Evolutionary conservation across 2,113 vertebrate genomes (phyloP), one percentile per base, ranked within the genome.

Genomic region (Caracal caracal): DNA sequence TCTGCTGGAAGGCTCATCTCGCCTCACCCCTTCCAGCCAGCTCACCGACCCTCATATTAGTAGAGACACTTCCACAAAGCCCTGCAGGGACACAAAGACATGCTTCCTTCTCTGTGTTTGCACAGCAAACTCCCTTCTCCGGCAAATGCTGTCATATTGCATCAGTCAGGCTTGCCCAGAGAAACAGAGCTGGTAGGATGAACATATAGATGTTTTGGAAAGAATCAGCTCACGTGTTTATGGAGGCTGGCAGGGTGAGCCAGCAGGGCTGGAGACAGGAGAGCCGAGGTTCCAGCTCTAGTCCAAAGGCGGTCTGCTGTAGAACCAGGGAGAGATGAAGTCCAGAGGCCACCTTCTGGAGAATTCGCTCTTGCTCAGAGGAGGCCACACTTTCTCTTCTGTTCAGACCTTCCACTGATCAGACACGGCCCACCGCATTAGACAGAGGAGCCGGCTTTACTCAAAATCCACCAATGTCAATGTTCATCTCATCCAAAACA

Each of bases 251-350:
- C 35, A 85, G 20, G 12, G 9, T 51, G 43, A 35, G n/a, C 13
- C 6, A 2, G 49, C 2, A 30, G 61, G 61, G n/a, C n/a, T 2
- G 10, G 35, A 56, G 35, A 71, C 13, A 16, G 16, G 26, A 78
- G 88, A 78, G 28, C 40, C 10, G 0, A 7, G 2, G 0, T 2
- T 20, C 24, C 11, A 5, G 0, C 3, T 1, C 5, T 2, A 37
- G 43, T 12, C 7, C 33, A 33, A 28, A 65, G 70, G 1, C 49
- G 0, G 1, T 19, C 19, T 15, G n/a, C 59, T 26, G 7, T 4
- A 10, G 37, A 12, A 0, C 3, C 2, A 11, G 33, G 10, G 16
- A 6, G 4, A 63, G 63, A 4, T 3, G 49, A 49, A 49, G 75
- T 13, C 17, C 28, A 5, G 8, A 1, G 6, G n/a, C 40, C 6